phyloP scores from a whole-genome alignment of 2,888 invertebrate species.

The Drosophila hawaiiensis region DNA sequence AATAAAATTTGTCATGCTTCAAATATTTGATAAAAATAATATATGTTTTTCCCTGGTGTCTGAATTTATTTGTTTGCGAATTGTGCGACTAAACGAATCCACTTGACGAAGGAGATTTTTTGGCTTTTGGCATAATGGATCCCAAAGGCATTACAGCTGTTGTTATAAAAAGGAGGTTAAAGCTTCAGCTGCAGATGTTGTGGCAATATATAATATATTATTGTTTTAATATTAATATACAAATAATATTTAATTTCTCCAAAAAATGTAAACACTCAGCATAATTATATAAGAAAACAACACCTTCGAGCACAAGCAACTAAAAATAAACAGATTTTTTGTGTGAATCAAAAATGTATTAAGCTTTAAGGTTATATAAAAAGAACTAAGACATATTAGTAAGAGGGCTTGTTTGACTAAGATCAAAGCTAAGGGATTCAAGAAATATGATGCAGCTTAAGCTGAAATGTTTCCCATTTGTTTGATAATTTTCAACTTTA shows the following conservation, averaged over 20 bases:
- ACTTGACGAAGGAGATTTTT: not conserved
- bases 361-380: not conserved
- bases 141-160: not conserved
- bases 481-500: not conserved
- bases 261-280: not conserved
- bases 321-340: not conserved
- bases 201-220: not conserved
- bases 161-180: not conserved
- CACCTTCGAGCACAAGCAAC: not conserved
- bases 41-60: fast-evolving
- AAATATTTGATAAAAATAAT: not conserved
- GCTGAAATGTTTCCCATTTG: not conserved
- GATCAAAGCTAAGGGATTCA: not conserved
- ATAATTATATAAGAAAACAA: not conserved
- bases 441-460: conserved; percentile 2
- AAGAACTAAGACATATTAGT: not conserved
- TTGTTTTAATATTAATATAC: not conserved
- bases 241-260: not conserved
- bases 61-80: not conserved
- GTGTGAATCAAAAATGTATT: not conserved
- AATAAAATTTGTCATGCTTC: not conserved
- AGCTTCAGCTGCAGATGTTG: not conserved
- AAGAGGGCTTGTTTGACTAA: not conserved
- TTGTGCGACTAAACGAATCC: not conserved
- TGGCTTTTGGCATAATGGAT: not conserved